Evolutionary conservation across 2,797 vertebrate genomes (phyloP).

Genomic region (Brachymystax lenok): DNA sequence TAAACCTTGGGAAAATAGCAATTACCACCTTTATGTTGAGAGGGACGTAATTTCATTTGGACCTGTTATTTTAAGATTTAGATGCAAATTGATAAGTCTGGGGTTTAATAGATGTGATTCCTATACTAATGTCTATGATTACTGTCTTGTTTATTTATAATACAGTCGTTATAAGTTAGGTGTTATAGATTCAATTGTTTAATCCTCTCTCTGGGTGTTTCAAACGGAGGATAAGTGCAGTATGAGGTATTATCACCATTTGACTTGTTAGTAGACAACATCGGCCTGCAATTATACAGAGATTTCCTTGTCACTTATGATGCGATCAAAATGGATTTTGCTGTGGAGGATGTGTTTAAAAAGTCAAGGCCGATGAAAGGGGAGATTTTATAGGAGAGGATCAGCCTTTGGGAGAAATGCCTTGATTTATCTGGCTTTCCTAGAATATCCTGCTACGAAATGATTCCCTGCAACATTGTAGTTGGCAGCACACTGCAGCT

Average conservation of each 20-base stretch:
- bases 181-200: neutral
- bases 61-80: constrained; percentile 40
- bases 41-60: constrained; percentile 49
- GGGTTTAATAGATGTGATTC: constrained; percentile 22
- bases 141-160: neutral
- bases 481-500: constrained; percentile 50
- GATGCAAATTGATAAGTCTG: constrained; percentile 31
- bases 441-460: constrained; percentile 52
- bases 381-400: constrained; percentile 30
- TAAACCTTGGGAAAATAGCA: constrained; percentile 58
- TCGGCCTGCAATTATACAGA: constrained; percentile 22
- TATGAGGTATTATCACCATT: neutral
- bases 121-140: neutral
- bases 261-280: neutral
- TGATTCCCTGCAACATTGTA: constrained; percentile 40
- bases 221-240: neutral
- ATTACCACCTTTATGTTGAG: constrained; percentile 53
- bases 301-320: constrained; percentile 49
- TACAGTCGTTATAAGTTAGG: neutral
- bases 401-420: constrained; percentile 36
- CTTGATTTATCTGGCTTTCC: constrained; percentile 55
- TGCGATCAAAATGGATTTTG: constrained; percentile 57
- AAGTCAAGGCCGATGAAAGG: constrained; percentile 57
- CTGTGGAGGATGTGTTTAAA: constrained; percentile 53
- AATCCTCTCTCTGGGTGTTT: neutral